These are phyloP conservation scores for Macrocentrus cingulum DNA, from an alignment of 1,140 invertebrate genomes.

Conservation along the genomic window DNA sequence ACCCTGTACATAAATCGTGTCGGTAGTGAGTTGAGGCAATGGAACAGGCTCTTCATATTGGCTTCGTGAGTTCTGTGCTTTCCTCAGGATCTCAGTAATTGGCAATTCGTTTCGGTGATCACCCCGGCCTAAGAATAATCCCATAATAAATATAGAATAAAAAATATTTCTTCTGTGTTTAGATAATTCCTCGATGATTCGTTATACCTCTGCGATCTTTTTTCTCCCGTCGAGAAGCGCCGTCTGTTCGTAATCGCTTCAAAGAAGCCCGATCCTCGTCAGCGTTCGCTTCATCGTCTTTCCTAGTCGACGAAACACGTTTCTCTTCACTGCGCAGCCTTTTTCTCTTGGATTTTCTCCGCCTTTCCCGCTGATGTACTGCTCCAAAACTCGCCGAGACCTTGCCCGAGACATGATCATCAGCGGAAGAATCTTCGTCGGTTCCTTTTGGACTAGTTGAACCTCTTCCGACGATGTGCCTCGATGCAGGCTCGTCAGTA, in stretches of 20 bases:
- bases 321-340: constrained; percentile 9
- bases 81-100: constrained; percentile 49
- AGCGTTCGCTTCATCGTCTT: constrained; percentile 20
- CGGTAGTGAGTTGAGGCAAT: constrained; percentile 45
- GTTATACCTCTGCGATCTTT: neutral
- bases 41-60: constrained; percentile 48
- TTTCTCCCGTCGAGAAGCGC: neutral
- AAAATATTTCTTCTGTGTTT: too few species aligned
- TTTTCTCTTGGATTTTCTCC: constrained; percentile 15
- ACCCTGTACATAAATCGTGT: constrained; percentile 54
- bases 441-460: constrained; percentile 19
- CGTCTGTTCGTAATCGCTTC: neutral
- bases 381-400: neutral
- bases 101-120: constrained; percentile 40
- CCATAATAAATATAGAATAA: neutral
- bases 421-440: constrained; percentile 17
- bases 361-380: constrained; percentile 5
- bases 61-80: constrained; percentile 38
- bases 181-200: too few species aligned
- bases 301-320: constrained; percentile 14
- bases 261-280: constrained; percentile 18
- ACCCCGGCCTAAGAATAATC: neutral
- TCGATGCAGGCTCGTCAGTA: constrained; percentile 1
- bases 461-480: constrained; percentile 15
- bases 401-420: constrained; percentile 6